Conservation (phyloP, 2,797 vertebrate genomes). For the Lophotriccus pileatus region DNA sequence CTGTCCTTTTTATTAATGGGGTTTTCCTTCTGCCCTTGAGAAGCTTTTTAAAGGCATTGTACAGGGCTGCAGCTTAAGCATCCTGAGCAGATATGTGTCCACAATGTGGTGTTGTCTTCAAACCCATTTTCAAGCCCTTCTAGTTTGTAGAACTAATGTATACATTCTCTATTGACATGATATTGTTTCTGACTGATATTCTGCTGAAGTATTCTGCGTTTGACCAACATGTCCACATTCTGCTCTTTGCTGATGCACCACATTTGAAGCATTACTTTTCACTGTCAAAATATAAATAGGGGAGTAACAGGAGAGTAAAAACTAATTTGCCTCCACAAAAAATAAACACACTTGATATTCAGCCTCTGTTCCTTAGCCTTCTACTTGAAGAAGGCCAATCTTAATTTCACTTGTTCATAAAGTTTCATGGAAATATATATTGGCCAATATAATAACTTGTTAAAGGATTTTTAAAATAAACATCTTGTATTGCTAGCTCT, state of each 20-base stretch:
- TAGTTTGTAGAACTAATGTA: background rate
- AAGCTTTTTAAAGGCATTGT: background rate
- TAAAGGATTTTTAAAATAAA: background rate
- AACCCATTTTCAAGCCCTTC: background rate
- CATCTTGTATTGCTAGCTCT: background rate
- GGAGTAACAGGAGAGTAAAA: background rate
- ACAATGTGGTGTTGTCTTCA: background rate
- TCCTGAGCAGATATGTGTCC: background rate
- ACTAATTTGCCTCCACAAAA: background rate
- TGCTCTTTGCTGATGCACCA: background rate
- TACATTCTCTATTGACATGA: background rate
- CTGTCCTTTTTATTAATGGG: background rate
- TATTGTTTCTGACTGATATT: background rate
- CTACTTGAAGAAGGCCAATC: background rate
- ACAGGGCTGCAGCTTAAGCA: background rate
- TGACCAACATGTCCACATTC: background rate
- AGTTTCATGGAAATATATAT: background rate
- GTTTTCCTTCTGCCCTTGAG: background rate
- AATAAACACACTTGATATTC: background rate
- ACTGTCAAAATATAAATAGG: background rate
- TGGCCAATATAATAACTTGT: background rate
- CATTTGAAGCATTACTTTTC: background rate
- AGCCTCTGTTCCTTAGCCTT: background rate
- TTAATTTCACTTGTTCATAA: background rate
- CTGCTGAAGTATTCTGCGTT: background rate